Evolutionary conservation across 2,888 invertebrate species (phyloP).

Genomic region (Nipponacmea schrenckii): DNA sequence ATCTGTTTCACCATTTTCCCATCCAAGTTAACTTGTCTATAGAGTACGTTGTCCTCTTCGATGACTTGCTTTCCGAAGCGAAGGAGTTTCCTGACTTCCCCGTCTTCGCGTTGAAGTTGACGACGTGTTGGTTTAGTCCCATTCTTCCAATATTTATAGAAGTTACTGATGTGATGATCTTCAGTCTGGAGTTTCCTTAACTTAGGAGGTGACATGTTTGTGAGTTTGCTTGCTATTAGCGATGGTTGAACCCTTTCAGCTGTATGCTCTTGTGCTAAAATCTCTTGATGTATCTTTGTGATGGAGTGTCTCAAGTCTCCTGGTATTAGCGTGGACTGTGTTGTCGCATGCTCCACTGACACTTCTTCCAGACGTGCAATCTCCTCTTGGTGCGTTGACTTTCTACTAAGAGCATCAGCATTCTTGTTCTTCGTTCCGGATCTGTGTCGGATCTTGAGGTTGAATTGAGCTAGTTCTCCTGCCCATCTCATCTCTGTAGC

Average conservation of each 20-base stretch:
- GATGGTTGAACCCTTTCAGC: background rate
- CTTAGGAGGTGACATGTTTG: constrained; percentile 2
- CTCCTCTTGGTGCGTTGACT: background rate
- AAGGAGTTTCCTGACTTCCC: constrained; percentile 1
- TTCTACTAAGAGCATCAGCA: constrained; percentile 34
- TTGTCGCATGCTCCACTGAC: background rate
- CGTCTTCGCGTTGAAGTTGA: background rate
- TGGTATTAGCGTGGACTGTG: background rate
- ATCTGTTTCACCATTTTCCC: background rate
- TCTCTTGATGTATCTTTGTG: background rate
- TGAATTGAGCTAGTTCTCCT: constrained; percentile 31
- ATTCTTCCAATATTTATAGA: background rate
- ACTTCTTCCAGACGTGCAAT: background rate
- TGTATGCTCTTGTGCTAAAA: background rate
- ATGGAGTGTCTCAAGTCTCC: background rate
- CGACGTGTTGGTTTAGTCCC: background rate
- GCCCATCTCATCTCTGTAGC: constrained; percentile 39
- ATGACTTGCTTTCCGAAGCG: background rate
- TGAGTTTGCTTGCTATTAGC: background rate
- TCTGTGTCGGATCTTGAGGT: constrained; percentile 33
- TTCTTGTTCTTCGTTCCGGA: constrained; percentile 28
- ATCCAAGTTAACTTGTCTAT: background rate
- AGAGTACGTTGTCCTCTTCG: background rate
- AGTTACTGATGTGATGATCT: background rate
- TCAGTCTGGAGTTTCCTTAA: background rate